Conservation (phyloP, 2,113 vertebrate genomes). For the Osmerus mordax region DNA sequence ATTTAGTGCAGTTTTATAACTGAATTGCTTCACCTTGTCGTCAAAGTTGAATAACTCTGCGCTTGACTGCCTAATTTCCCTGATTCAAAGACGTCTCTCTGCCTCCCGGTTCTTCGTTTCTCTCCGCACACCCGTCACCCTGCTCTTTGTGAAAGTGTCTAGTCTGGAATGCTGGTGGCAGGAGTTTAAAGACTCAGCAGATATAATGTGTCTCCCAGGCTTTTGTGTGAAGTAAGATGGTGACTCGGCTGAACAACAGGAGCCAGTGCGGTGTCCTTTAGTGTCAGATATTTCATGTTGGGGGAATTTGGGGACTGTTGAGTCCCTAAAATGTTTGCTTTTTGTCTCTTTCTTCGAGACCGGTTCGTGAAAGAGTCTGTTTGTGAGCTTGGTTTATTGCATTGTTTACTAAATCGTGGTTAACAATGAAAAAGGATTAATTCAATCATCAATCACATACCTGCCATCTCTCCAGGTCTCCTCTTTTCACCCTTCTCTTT, state of each 20-base stretch:
- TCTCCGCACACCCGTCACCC: conserved; percentile 4
- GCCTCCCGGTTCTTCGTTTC: conserved; percentile 10
- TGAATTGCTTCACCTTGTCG: not conserved
- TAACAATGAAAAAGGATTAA: too few species aligned
- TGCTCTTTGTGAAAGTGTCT: conserved; percentile 19
- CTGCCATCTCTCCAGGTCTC: not conserved
- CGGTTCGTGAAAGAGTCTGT: not conserved
- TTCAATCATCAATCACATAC: not conserved
- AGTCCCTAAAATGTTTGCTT: too few species aligned
- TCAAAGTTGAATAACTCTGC: not conserved
- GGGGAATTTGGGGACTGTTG: not conserved
- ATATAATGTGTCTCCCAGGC: conserved; percentile 25
- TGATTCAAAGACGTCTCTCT: not conserved
- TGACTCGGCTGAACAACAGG: not conserved
- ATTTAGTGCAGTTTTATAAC: not conserved
- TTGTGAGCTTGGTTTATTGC: not conserved
- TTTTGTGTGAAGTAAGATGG: conserved; percentile 8
- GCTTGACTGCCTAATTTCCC: not conserved
- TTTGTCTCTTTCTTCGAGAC: too few species aligned
- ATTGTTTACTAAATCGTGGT: not conserved
- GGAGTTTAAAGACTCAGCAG: conserved; percentile 32
- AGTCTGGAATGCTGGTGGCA: conserved; percentile 26
- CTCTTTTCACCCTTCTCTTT: not conserved
- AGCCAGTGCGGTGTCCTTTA: not conserved
- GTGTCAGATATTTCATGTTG: not conserved